A percentile compares a stretch with the other conserved stretches of the same genome.
Evolutionary conservation across 2,113 vertebrate species (phyloP).

Genomic region (Brachirus orientalis): DNA sequence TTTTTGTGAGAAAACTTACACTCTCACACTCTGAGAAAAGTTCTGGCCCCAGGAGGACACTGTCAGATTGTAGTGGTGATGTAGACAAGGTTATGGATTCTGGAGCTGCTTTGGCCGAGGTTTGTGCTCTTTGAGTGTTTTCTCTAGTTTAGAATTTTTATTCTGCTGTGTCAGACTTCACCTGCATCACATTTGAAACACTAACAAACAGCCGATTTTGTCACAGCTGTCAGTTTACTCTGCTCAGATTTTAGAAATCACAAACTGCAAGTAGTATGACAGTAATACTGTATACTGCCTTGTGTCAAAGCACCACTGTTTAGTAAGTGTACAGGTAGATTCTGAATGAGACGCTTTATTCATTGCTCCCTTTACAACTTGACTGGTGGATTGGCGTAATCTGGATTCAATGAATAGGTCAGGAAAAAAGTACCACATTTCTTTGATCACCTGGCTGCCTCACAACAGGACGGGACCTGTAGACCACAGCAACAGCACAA

Average conservation of each 20-base stretch:
- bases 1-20: no score
- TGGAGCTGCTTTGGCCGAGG: no score
- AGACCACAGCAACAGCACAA: not conserved
- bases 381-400: slow-evolving; percentile 20
- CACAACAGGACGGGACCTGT: not conserved
- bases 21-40: no score
- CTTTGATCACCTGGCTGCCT: not conserved
- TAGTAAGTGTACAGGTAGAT: slow-evolving; percentile 17
- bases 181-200: slow-evolving; percentile 23
- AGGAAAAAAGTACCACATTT: slow-evolving; percentile 14
- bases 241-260: slow-evolving; percentile 43
- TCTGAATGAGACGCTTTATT: slow-evolving; percentile 31
- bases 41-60: no score
- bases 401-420: slow-evolving; percentile 16
- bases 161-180: no score
- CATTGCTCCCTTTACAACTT: slow-evolving; percentile 24
- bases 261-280: slow-evolving; percentile 20
- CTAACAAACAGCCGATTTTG: slow-evolving; percentile 28
- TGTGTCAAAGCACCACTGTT: slow-evolving; percentile 51
- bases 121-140: no score
- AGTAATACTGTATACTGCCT: not conserved
- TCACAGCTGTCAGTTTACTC: slow-evolving; percentile 22
- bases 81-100: no score
- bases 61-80: no score
- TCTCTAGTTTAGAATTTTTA: no score